phyloP scores from a whole-genome alignment of 1,140 invertebrate species.

The Drosophila triauraria region DNA sequence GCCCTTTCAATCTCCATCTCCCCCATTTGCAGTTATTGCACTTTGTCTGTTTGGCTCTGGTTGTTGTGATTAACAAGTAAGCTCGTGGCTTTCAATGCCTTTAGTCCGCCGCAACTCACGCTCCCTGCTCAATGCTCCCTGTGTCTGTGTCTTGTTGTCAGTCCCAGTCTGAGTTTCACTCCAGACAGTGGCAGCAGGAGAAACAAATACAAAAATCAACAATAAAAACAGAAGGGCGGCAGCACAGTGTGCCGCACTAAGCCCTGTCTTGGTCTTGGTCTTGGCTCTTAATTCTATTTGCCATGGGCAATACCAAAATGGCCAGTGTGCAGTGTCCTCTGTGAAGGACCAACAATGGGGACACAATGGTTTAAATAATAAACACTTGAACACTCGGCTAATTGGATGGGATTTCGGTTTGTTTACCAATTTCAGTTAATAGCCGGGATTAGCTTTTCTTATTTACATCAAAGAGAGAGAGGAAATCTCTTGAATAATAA shows the following conservation, averaged over 20 bases:
- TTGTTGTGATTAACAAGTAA: constrained; percentile 59
- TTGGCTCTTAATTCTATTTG: constrained; percentile 47
- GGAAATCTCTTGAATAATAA: not conserved
- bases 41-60: constrained; percentile 48
- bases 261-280: constrained; percentile 20
- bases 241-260: constrained; percentile 20
- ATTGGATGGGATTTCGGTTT: constrained; percentile 37
- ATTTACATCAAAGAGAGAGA: not conserved
- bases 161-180: not conserved
- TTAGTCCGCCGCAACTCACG: not conserved
- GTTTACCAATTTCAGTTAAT: constrained; percentile 16
- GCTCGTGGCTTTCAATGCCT: constrained; percentile 37
- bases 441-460: constrained; percentile 12
- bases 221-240: constrained; percentile 28
- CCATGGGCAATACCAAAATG: constrained; percentile 27
- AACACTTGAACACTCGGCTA: constrained; percentile 33
- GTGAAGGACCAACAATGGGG: constrained; percentile 7
- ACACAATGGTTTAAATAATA: constrained; percentile 35
- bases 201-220: constrained; percentile 19
- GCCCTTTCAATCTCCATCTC: not conserved
- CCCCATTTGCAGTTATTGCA: constrained; percentile 54
- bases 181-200: constrained; percentile 25
- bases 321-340: constrained; percentile 3
- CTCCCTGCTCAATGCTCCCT: not conserved
- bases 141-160: constrained; percentile 14